Percentiles rank a stretch among this genome's conserved stretches.
phyloP scores from a whole-genome alignment of 1,140 invertebrate species.

The Sipha flava region DNA sequence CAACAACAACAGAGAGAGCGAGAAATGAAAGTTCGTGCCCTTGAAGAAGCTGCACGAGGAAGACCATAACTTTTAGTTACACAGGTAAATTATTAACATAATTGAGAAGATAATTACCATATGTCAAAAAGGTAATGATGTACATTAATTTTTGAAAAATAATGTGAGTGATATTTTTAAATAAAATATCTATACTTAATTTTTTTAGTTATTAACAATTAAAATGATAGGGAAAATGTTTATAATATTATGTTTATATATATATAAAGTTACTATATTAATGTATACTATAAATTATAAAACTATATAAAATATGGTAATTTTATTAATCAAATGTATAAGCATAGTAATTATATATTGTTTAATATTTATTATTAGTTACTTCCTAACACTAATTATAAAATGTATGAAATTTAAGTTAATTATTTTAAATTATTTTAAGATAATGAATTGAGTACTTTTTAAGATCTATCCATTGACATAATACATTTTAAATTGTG shows the following conservation, averaged over 20 bases:
- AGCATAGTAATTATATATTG: background rate
- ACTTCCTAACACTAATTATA: background rate
- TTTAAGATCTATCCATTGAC: background rate
- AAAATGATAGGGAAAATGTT: background rate
- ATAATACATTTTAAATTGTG: background rate
- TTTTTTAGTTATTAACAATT: background rate
- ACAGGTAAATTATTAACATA: background rate
- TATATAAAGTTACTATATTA: background rate
- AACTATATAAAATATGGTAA: background rate
- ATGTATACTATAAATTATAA: background rate
- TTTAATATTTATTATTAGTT: background rate
- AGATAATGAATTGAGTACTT: background rate
- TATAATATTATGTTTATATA: background rate
- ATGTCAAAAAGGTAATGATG: background rate
- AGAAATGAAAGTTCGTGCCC: constrained; percentile 71
- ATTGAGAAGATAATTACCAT: background rate
- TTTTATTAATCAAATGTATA: background rate
- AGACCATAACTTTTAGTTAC: background rate
- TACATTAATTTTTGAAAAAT: background rate
- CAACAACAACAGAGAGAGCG: constrained; percentile 69
- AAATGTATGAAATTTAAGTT: background rate
- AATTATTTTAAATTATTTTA: background rate
- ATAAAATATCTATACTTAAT: background rate
- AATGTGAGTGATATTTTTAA: background rate
- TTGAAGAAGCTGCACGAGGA: constrained; percentile 74